Evolutionary conservation across 2,113 vertebrate species (phyloP), one percentile per base, ranked within the genome.

Genomic region (Alces alces): DNA sequence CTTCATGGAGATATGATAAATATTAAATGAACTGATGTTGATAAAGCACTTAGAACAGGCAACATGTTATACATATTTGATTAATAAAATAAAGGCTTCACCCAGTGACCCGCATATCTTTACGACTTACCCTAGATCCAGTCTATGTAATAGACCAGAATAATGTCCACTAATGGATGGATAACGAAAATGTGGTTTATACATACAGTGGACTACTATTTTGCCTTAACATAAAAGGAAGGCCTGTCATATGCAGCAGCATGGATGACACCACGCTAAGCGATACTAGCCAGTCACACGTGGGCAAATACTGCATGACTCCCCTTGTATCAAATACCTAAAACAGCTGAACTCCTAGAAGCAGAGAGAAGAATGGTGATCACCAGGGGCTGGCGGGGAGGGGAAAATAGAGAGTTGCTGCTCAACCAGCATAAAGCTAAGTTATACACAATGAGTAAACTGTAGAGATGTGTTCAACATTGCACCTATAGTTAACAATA

Each of bases 11-110:
- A 66, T 70, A 10, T 61, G 28, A 39, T 98, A 64, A 86, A 60
- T 25, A 61, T 82, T 11, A 93, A 50, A 60, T 61, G 16, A 88
- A 61, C 45, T 78, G 64, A 76, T 58, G 36, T 23, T 50, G 39
- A 30, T 57, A 33, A 78, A 86, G 23, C 39, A 36, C 57, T 82
- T 66, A 70, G 25, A 90, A 61, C 7, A 86, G 25, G 47, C 12
- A 85, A 55, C 5, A 11, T 78, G 76, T 9, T 39, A 50, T 57
- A 27, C 12, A 33, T 1, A 0, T 52, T 55, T 3, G 2, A 66
- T 89, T 47, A 73, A 30, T 73, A 36, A 90, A 90, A 76, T 50
- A 76, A 93, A 96, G 33, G 6, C 17, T 70, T 83, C 19, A 58
- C 60, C 50, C 80, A 78, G 27, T 16, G 33, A 82, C 92, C 57